Percentiles rank a stretch among this genome's conserved stretches.
Evolutionary conservation across 2,113 vertebrate species (phyloP).

Genomic region (Cichladusa arquata): DNA sequence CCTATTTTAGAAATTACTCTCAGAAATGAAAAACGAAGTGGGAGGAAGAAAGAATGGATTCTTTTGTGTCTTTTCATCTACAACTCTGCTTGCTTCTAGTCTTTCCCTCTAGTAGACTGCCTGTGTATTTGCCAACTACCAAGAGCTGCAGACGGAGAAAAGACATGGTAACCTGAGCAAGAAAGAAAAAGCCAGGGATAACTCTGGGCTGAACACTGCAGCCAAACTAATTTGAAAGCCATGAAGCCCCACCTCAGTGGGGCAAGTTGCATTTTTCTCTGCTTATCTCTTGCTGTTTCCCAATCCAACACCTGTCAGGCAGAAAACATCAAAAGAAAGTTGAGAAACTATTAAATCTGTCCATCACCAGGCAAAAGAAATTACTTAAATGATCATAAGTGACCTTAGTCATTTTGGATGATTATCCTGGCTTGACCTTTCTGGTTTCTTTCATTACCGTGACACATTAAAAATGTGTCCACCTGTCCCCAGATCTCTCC

Average conservation of each 20-base stretch:
- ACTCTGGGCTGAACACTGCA: not conserved
- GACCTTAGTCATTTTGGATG: rapidly evolving
- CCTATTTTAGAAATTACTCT: not conserved
- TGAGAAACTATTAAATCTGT: not conserved
- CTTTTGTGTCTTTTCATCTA: not conserved
- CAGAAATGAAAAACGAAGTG: not conserved
- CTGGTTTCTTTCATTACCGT: not conserved
- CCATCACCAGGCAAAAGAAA: not conserved
- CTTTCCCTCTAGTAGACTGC: not conserved
- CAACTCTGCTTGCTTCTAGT: not conserved
- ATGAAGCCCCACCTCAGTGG: rapidly evolving
- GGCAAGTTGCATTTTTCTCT: not conserved
- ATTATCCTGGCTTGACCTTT: not conserved
- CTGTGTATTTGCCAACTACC: not conserved
- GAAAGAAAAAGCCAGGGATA: not conserved
- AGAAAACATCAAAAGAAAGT: not conserved
- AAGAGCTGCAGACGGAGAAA: not conserved
- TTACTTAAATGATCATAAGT: not conserved
- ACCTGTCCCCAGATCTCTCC: not conserved
- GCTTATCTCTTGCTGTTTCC: not conserved
- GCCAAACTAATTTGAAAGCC: not conserved
- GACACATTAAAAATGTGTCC: not conserved
- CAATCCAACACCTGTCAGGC: no score
- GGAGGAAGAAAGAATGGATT: not conserved
- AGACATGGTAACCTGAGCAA: not conserved